A percentile compares a stretch with the other conserved stretches of the same genome.
phyloP scores from a whole-genome alignment of 2,888 invertebrate genomes.

The Sarcophaga caerulescens region DNA sequence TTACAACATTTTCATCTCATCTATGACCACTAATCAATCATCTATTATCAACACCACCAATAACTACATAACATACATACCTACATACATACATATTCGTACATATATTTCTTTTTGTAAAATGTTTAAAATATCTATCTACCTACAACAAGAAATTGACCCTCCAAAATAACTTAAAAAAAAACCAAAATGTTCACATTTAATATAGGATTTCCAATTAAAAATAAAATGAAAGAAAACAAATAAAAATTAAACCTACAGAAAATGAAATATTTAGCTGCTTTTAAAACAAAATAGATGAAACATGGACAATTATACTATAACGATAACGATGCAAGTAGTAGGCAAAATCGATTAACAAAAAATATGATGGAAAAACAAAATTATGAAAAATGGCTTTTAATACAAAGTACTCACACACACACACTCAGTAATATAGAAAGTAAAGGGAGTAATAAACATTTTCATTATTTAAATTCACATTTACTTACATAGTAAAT shows the following conservation, averaged over 20 bases:
- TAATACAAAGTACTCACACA: slow-evolving; percentile 32
- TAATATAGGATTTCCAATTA: slow-evolving; percentile 36
- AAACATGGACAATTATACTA: slow-evolving; percentile 48
- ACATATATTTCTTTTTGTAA: slow-evolving; percentile 57
- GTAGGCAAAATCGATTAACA: slow-evolving; percentile 14
- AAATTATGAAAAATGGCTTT: slow-evolving; percentile 54
- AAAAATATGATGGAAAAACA: slow-evolving; percentile 22
- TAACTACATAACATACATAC: slow-evolving; percentile 13
- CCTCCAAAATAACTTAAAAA: slow-evolving; percentile 62
- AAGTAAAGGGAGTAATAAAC: not conserved
- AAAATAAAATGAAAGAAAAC: not conserved
- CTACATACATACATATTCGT: not conserved
- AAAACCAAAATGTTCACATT: slow-evolving; percentile 41
- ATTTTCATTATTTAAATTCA: not conserved
- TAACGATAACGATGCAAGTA: slow-evolving; percentile 14
- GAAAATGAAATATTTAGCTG: slow-evolving; percentile 42
- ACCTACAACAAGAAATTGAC: slow-evolving; percentile 68
- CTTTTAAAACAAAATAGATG: slow-evolving; percentile 62
- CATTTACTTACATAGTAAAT: not conserved
- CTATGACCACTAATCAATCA: slow-evolving; percentile 10
- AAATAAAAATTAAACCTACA: not conserved
- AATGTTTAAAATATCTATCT: slow-evolving; percentile 64
- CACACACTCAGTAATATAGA: not conserved
- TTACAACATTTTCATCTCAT: slow-evolving; percentile 15
- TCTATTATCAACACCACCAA: slow-evolving; percentile 23